Evolutionary conservation across 53 echinoderm and acorn worm species (phyloP), one percentile per base, ranked within the genome.

Genomic region (Mesocentrotus franciscanus): DNA sequence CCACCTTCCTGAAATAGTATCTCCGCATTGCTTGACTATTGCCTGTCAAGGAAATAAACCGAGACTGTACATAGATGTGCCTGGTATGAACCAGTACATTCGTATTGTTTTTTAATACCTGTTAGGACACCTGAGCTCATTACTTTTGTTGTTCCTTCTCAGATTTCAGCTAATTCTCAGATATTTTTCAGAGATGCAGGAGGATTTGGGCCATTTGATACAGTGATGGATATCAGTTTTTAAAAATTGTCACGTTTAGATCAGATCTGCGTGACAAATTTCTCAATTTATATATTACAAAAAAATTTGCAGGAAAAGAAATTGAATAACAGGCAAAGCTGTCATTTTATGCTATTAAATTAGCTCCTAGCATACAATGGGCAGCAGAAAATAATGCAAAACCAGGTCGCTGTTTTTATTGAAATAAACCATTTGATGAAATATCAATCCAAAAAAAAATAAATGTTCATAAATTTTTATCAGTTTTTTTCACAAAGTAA

Each of bases 131-230:
- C 87, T 87, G 87, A 58, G 18, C 27, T 87, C 1, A n/a, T 58
- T 4, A 57, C 27, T 58, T 10, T 87, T 87, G 58, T 87, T 58
- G 1, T 42, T 58, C 26, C n/a, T 55, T 57, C 87, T 87, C 57
- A 87, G 24, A 58, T 87, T 6, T 87, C 87, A 87, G 0, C 12
- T 11, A n/a, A 87, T 87, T 87, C 87, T 87, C 13, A 57, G 57
- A 58, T 57, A 27, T 57, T 58, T 87, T n/a, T 4, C 27, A 87
- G 12, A 87, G 29, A 24, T 87, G 87, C 87, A 14, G 87, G 87
- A 87, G 87, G 87, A 87, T 87, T 57, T n/a, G 58, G 24, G 87
- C 12, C 26, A 87, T 87, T 57, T 87, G 87, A 87, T 87, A 87
- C n/a, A 29, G 87, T n/a, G 3, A 11, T 87, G 10, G 12, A 39